Base-by-base conservation (phyloP, 2,888 invertebrate genomes). In the Stenodema calcarata region DNA sequence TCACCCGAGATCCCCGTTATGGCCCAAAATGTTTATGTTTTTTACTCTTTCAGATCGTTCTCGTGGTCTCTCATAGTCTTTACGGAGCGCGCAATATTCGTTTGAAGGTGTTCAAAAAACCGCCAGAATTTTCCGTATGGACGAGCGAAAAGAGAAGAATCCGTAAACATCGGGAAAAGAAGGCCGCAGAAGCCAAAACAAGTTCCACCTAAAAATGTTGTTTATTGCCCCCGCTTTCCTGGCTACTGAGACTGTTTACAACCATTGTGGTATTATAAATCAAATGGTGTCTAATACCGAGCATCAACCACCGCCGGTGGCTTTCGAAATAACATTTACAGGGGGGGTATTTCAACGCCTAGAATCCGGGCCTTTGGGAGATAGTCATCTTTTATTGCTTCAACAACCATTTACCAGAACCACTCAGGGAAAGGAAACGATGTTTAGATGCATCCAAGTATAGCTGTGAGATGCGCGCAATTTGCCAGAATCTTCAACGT, bases 251-350 rank as follows among this genome's bases (percentile, higher is more conserved):
- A 62, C 23, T 73, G 73, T 73, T 73, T 73, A 73, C 73, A 14
- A 35, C 73, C 30, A 73, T 73, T 73, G 73, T 73, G 73, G 73
- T 41, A 16, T 73, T 30, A 73, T 73, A 73, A 73, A 73, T 73
- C 73, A 73, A 73, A 73, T 73, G 73, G 73, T 35, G 73, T 73
- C 73, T 30, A 73, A 16, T 73, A 41, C 41, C 14, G 4, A 18
- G 35, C 30, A 73, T 73, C 73, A 73, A 73, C 41, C 73, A 35
- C n/a, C 35, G 73, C 54, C 11, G 54, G 69, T 30, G 35, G 73
- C 73, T 73, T 41, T 73, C 73, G 35, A 73, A 30, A 73, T 41
- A 73, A 73, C 73, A 73, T 73, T 73, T 73, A 73, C 73, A 73
- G 14, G 41, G 73, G 28, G 70, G 16, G 28, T 35, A 14, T 11